Evolutionary conservation across 2,797 vertebrate genomes (phyloP), one percentile per base, ranked within the genome.

Genomic region (Psittacula echo): DNA sequence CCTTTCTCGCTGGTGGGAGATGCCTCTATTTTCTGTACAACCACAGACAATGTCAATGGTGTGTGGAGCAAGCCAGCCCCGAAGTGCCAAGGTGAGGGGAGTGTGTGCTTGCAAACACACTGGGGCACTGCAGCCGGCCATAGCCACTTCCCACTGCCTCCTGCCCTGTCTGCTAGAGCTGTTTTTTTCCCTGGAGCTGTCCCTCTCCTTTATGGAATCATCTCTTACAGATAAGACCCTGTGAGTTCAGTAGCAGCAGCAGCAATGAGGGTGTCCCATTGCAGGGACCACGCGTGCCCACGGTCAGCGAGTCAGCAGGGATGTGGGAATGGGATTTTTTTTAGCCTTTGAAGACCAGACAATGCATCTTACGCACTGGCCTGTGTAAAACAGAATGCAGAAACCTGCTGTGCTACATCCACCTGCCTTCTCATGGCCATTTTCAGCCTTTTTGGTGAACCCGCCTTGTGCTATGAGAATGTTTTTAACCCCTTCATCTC

Each of bases 41-140:
- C 82, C 81, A 41, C 0, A 2, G 95, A 97, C 2, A 27, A 90
- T 3, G 0, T 82, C 29, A 96, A 95, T 0, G 95, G 96, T 0
- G 85, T 91, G 37, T 97, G 97, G 96, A 95, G 4, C 60, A 61
- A 84, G 22, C 89, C 97, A n/a, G 61, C 92, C 30, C 96, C 96
- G 0, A 53, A 93, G 20, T 96, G 96, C 90, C 94, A 75, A 93
- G 95, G 96, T 97, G 94, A 97, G 77, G 27, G 21, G 56, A 24
- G 9, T 2, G 13, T 56, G 32, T 17, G 66, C 39, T 48, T 32
- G 56, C 30, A 0, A 0, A 7, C 24, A 3, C 2, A 2, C 19
- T 1, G 4, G 7, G 21, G 29, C 18, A 4, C 37, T 3, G 65
- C n/a, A 14, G 51, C 32, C 26, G 2, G 50, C 66, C 10, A 0